Conservation (phyloP, 1,140 invertebrate species). For the Drosophila arawakana region DNA sequence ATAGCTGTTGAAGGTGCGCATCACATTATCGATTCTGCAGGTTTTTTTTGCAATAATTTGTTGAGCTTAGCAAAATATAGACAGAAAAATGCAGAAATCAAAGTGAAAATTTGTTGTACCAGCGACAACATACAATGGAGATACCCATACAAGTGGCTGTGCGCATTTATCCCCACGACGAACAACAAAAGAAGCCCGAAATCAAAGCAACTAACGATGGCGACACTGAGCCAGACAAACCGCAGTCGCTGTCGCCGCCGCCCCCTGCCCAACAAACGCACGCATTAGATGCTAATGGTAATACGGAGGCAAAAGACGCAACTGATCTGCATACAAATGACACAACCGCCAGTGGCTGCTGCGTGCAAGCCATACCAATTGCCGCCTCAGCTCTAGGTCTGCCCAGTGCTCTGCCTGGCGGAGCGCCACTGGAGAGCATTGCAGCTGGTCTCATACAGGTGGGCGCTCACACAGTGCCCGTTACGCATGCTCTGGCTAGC, state of each 20-base stretch:
- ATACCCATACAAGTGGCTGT: conserved; percentile 87
- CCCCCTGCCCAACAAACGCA: conserved; percentile 84
- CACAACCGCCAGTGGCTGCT: conserved; percentile 71
- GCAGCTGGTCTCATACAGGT: conserved; percentile 77
- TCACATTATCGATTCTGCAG: conserved; percentile 46
- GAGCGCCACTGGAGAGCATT: conserved; percentile 65
- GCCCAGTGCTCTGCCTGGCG: conserved; percentile 67
- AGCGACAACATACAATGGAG: conserved; percentile 84
- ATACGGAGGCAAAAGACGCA: conserved; percentile 16
- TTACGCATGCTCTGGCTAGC: conserved; percentile 84
- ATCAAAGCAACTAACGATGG: conserved; percentile 19
- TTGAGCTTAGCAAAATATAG: conserved; percentile 47
- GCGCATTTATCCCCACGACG: conserved; percentile 85
- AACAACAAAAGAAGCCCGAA: conserved; percentile 76
- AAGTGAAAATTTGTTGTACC: conserved; percentile 46
- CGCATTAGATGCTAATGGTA: conserved; percentile 65
- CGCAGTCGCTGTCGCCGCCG: conserved; percentile 18
- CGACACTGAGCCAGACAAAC: conserved; percentile 81
- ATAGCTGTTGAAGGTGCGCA: conserved; percentile 46
- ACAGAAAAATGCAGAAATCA: conserved; percentile 27
- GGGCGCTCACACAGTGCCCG: conserved; percentile 75
- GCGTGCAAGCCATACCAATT: conserved; percentile 87
- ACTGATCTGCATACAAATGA: conserved; percentile 52
- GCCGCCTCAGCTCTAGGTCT: conserved; percentile 85
- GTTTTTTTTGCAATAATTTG: conserved; percentile 34